Evolutionary conservation across 1,140 invertebrate genomes (phyloP), one percentile per base, ranked within the genome.

Genomic region (Heliconius congener): DNA sequence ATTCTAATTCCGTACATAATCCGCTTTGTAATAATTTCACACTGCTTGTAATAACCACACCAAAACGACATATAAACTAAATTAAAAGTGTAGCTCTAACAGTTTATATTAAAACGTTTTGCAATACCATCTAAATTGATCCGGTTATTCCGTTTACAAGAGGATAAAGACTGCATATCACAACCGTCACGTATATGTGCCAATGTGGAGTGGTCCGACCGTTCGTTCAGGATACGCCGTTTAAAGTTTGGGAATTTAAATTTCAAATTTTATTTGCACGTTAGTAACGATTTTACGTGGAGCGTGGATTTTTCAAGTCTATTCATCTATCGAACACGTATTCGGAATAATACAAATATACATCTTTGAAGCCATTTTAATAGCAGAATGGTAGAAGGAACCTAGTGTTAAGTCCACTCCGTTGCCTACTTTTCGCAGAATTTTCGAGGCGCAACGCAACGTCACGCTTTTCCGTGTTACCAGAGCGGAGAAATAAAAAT

Each of bases 121-220:
- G 27, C 66, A 76, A 72, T 76, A 66, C 71, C 75, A 82, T 73
- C 78, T 78, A 83, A 83, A 80, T 77, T 81, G 80, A 84, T 82
- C 78, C 79, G 78, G 76, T 82, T 81, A 79, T 81, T 73, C 66
- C n/a, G 74, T 76, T 80, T 82, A 77, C 77, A 79, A 70, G 50
- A 46, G 78, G 82, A 81, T 82, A 79, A 27, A 77, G 79, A 50
- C 77, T 71, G 79, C 78, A 84, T 84, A 84, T 83, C 81, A 77
- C 76, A 76, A 80, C 76, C 82, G 78, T 80, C 77, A 78, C 76
- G 78, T 82, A 79, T 77, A 81, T 81, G 83, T 83, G 81, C 79
- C 79, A 77, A 79, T 81, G 81, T 78, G 76, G 81, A 84, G 77
- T 82, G 78, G 72, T 80, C 80, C 77, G 74, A 71, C 57, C 50